Conservation (phyloP, 2,113 vertebrate species). For the Lutjanus erythropterus region DNA sequence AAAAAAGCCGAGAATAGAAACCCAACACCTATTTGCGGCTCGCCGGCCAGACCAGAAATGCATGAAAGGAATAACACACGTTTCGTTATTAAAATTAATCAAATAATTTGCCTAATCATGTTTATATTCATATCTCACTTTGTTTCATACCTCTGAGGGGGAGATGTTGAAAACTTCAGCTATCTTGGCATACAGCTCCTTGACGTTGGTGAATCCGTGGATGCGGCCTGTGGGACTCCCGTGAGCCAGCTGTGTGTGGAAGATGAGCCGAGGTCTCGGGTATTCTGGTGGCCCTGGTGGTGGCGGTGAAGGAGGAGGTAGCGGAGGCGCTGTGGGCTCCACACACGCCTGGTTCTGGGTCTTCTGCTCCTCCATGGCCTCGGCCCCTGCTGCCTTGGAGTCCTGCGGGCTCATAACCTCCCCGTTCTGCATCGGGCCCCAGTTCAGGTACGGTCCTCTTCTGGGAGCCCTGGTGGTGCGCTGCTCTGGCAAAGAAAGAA, state of each 20-base stretch:
- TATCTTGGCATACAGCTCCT: conserved; percentile 96
- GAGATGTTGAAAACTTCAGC: conserved; percentile 96
- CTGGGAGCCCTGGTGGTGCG: conserved; percentile 77
- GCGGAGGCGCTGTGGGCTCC: conserved; percentile 80
- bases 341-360: conserved; percentile 40
- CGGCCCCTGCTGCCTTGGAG: conserved; percentile 77
- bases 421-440: conserved; percentile 81
- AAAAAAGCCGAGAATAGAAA: conserved; percentile 59
- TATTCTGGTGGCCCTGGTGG: conserved; percentile 73
- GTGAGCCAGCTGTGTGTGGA: conserved; percentile 97
- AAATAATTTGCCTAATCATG: not conserved
- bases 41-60: conserved; percentile 7
- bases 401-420: conserved; percentile 84
- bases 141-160: conserved; percentile 92
- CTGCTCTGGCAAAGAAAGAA: conserved; percentile 62
- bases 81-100: not conserved
- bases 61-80: not conserved
- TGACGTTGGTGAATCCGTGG: conserved; percentile 97
- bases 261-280: conserved; percentile 89
- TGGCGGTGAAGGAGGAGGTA: conserved; percentile 73
- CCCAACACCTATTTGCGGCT: conserved; percentile 38
- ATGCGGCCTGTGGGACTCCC: conserved; percentile 95
- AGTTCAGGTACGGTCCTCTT: conserved; percentile 64
- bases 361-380: conserved; percentile 72
- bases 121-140: not conserved